Conservation (phyloP, 1,140 invertebrate species). For the Daktulosphaira vitifoliae region DNA sequence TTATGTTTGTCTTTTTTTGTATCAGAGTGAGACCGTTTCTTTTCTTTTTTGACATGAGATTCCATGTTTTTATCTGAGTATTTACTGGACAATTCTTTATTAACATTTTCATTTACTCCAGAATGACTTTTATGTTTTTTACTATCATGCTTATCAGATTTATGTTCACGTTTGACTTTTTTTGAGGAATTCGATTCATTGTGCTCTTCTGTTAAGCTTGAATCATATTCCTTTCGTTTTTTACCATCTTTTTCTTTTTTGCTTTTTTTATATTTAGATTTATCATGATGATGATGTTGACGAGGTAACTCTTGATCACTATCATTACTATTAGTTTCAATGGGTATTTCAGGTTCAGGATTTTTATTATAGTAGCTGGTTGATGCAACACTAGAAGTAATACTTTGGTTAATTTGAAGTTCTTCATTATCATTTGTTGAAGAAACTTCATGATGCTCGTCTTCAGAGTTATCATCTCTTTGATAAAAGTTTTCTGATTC, state of each 20-base stretch:
- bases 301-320: conserved; percentile 40
- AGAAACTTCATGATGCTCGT: conserved; percentile 33
- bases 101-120: neutral
- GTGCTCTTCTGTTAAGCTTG: neutral
- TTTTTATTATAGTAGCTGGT: conserved; percentile 19
- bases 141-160: conserved; percentile 11
- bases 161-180: conserved; percentile 6
- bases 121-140: neutral
- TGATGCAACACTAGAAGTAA: conserved; percentile 6
- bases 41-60: conserved; percentile 3
- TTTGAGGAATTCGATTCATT: neutral
- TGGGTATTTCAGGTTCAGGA: conserved; percentile 36
- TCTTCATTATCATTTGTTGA: conserved; percentile 35
- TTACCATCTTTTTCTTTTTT: conserved; percentile 39
- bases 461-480: conserved; percentile 34
- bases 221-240: conserved; percentile 35
- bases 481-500: conserved; percentile 33
- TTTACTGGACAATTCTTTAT: neutral
- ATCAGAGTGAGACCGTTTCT: conserved; percentile 23
- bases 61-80: neutral
- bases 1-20: conserved; percentile 24
- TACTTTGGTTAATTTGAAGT: conserved; percentile 38
- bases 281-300: conserved; percentile 38
- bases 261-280: conserved; percentile 42
- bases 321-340: conserved; percentile 39